Evolutionary conservation across 2,113 vertebrate species (phyloP).

Genomic region (Misgurnus anguillicaudatus): DNA sequence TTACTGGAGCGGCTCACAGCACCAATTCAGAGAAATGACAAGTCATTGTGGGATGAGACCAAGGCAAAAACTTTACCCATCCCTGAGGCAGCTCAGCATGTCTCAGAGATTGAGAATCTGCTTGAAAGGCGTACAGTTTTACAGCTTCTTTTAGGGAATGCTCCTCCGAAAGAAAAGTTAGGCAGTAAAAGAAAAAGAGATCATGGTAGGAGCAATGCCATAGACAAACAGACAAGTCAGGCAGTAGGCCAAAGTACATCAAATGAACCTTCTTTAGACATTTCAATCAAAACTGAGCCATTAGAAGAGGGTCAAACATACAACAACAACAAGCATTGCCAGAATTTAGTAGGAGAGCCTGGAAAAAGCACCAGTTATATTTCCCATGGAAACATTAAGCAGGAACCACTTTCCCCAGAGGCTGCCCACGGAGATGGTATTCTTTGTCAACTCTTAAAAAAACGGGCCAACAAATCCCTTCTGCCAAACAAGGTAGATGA

Average conservation of each 20-base stretch:
- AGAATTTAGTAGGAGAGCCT: constrained; percentile 55
- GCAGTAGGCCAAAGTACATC: constrained; percentile 48
- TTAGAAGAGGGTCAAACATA: constrained; percentile 67
- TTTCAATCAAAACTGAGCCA: constrained; percentile 84
- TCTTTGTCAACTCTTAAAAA: constrained; percentile 80
- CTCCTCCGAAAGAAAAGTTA: constrained; percentile 76
- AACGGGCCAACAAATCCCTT: constrained; percentile 73
- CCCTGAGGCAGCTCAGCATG: constrained; percentile 70
- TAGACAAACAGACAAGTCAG: constrained; percentile 69
- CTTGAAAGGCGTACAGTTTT: constrained; percentile 87
- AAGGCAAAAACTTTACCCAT: constrained; percentile 57
- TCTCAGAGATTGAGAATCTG: constrained; percentile 85
- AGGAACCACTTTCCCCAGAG: constrained; percentile 78
- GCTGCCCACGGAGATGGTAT: constrained; percentile 81
- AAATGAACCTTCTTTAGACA: constrained; percentile 74
- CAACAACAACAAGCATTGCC: constrained; percentile 60
- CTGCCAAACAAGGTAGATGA: constrained; percentile 60
- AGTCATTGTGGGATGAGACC: constrained; percentile 69
- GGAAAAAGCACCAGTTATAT: constrained; percentile 67
- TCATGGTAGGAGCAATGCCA: constrained; percentile 57
- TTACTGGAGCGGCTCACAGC: constrained; percentile 79
- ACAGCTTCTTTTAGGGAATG: constrained; percentile 82
- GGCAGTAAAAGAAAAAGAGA: constrained; percentile 69
- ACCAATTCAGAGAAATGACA: constrained; percentile 73
- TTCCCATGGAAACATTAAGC: constrained; percentile 70